Evolutionary conservation across 53 echinoderm and acorn worm species (phyloP).

Genomic region (Echinarachnius parma): DNA sequence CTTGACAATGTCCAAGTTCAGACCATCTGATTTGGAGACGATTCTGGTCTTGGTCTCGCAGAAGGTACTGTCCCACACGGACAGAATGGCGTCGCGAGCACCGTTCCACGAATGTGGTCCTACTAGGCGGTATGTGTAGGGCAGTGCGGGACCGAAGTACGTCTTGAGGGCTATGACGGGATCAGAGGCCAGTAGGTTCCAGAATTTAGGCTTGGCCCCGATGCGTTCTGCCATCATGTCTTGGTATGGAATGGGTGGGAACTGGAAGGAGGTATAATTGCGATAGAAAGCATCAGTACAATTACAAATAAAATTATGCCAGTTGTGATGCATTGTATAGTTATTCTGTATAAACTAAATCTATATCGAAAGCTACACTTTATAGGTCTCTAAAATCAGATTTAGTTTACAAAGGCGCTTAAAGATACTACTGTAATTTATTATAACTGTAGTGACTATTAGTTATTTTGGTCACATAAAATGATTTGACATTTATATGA

Average conservation of each 20-base stretch:
- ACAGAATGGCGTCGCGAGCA: constrained; percentile 39
- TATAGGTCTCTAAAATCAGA: too few species aligned
- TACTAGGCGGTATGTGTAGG: constrained; percentile 43
- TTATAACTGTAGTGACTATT: too few species aligned
- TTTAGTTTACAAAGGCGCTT: too few species aligned
- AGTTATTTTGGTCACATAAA: too few species aligned
- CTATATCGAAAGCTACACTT: too few species aligned
- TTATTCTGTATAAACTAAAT: too few species aligned
- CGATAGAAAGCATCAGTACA: too few species aligned
- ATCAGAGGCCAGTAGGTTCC: constrained; percentile 18
- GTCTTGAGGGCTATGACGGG: constrained; percentile 28
- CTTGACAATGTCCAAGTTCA: constrained; percentile 2
- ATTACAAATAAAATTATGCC: too few species aligned
- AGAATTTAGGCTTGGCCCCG: constrained; percentile 27
- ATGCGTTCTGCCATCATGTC: constrained; percentile 20
- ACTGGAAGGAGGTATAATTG: constrained; percentile 12
- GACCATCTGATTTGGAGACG: neutral
- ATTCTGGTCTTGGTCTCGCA: constrained; percentile 19
- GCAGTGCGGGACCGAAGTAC: constrained; percentile 31
- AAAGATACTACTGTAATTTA: too few species aligned
- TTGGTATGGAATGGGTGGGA: constrained; percentile 23
- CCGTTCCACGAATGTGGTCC: constrained; percentile 48
- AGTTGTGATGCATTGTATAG: too few species aligned
- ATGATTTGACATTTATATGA: too few species aligned
- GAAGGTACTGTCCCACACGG: constrained; percentile 27